Evolutionary conservation across 1,140 invertebrate genomes (phyloP), one percentile per base, ranked within the genome.

Genomic region (Steinernema khuongi): DNA sequence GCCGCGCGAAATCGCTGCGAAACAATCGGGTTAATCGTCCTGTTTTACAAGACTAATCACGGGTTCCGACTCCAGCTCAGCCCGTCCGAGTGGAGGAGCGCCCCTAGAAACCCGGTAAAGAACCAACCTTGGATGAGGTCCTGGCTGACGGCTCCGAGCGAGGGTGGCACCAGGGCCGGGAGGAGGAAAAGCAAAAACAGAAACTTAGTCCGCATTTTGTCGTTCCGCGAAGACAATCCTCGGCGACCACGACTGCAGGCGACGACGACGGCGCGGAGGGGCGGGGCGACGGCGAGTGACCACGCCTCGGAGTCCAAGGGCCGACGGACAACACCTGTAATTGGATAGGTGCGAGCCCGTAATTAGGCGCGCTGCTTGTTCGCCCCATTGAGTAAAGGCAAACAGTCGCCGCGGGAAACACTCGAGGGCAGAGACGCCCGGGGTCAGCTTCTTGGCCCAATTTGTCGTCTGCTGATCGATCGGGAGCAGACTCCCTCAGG

Each of bases 381-480:
- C 36, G 36, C 36, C n/a, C 36, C 36, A 41, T 41, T n/a, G 36
- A 41, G 36, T n/a, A 41, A 41, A 41, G 7, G n/a, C 36, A 41
- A 41, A 41, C 36, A 41, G n/a, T 7, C 7, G 36, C 7, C 36
- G 36, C 36, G 36, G 36, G 36, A 41, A 41, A 41, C 36, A 41
- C 36, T 41, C 36, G 36, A 41, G n/a, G n/a, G 36, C n/a, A n/a
- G n/a, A n/a, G n/a, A n/a, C n/a, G n/a, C n/a, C n/a, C n/a, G n/a
- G n/a, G n/a, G n/a, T n/a, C n/a, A n/a, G n/a, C n/a, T n/a, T n/a
- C n/a, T n/a, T n/a, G n/a, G n/a, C n/a, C n/a, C n/a, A n/a, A n/a
- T 60, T 60, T 4, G 50, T 60, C 50, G 22, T 60, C 50, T 60
- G 50, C 50, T 60, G 50, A 60, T 60, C 11, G 50, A 60, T 60